Conservation (phyloP, 2,113 vertebrate genomes). For the Felis catus region DNA sequence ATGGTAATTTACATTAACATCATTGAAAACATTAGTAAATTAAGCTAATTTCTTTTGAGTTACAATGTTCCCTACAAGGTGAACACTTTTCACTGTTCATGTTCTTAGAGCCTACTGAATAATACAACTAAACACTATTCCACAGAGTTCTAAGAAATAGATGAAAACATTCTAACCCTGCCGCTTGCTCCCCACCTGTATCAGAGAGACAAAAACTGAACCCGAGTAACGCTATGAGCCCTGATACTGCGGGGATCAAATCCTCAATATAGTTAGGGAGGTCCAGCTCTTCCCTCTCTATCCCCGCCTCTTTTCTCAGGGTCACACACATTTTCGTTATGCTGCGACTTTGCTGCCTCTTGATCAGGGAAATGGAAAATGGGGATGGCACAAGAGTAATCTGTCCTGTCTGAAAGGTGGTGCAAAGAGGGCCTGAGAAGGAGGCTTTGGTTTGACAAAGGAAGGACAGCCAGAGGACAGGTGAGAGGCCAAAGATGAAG, state of each 20-base stretch:
- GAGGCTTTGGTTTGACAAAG: background rate
- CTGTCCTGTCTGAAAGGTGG: background rate
- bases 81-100: background rate
- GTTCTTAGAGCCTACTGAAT: background rate
- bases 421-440: background rate
- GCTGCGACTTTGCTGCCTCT: background rate
- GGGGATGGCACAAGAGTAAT: background rate
- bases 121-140: background rate
- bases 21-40: background rate
- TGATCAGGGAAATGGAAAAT: background rate
- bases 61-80: background rate
- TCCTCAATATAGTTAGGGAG: background rate
- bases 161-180: background rate
- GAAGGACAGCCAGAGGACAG: background rate
- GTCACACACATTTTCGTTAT: background rate
- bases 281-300: background rate
- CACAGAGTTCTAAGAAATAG: background rate
- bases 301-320: background rate
- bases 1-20: slow-evolving; percentile 18
- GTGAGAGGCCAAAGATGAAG: background rate
- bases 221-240: accelerated
- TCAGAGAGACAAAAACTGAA: background rate
- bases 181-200: background rate
- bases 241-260: too few species aligned
- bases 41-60: slow-evolving; percentile 28